Evolutionary conservation across 1,140 invertebrate species (phyloP), one percentile per base, ranked within the genome.

Genomic region (Idris sp.): DNA sequence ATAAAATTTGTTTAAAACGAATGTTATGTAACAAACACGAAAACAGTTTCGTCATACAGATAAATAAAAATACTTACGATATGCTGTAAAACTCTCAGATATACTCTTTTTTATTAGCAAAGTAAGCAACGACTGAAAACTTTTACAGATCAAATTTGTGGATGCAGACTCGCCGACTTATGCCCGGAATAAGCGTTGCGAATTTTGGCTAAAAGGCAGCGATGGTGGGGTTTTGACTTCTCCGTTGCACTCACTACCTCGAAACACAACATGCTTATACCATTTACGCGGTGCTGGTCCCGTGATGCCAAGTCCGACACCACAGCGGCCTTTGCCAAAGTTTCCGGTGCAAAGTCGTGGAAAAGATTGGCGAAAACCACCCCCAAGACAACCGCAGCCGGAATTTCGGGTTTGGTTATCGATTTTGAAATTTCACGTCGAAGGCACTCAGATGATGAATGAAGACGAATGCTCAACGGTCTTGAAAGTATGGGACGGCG

Each of bases 181-280:
- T 81, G 91, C 93, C 0, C 92, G 92, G 77, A 94, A 93, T 74
- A 95, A 96, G 79, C 91, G 92, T 1, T 97, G 95, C 79, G 94
- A 96, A 80, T 96, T 96, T 79, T 95, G 94, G 92, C 89, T 96
- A 56, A 89, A 93, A 46, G 94, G 94, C 0, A 92, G 92, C 0
- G 91, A 92, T 0, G 91, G 92, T 9, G 95, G 95, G 7, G 86
- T 94, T 4, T 81, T 96, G 1, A 91, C 93, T 58, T 95, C 92
- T 68, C 95, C 95, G 0, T 88, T 91, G 19, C 94, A 96, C 81
- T 95, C 94, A 0, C 81, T 96, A 19, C 92, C 95, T 0, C 91
- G 93, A 0, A 96, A 96, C 79, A 95, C 93, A 5, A 96, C 94
- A 0, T 97, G 95, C 80, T 89, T 95, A 9, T 97, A 96, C 83